A percentile compares a stretch with the other conserved stretches of the same genome.
Evolutionary conservation across 2,113 vertebrate species (phyloP).

Genomic region (Paratilapia polleni): DNA sequence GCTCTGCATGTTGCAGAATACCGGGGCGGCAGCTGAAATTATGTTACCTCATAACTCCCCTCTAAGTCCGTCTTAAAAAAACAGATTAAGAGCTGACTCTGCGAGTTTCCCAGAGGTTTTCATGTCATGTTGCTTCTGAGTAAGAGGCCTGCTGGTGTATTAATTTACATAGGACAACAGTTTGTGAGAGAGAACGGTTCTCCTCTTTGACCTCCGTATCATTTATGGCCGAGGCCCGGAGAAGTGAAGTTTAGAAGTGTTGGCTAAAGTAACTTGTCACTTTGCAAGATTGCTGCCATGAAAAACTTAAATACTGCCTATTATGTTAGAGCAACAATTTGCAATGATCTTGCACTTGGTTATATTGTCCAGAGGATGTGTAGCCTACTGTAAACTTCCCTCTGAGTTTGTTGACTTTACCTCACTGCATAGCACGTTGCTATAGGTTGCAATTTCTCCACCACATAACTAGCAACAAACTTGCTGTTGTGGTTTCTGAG

Average conservation of each 20-base stretch:
- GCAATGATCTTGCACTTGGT: neutral
- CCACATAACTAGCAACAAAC: neutral
- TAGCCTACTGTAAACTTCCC: neutral
- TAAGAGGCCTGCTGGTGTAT: constrained; percentile 61
- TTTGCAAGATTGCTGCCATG: neutral
- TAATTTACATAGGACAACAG: constrained; percentile 60
- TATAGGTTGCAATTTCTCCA: neutral
- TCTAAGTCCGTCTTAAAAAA: constrained; percentile 39
- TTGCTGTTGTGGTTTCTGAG: neutral
- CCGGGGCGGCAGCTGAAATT: constrained; percentile 74
- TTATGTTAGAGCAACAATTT: neutral
- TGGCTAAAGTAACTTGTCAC: neutral
- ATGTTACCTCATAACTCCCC: constrained; percentile 55
- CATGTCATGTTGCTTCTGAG: constrained; percentile 60
- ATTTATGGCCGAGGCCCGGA: neutral
- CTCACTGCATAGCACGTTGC: neutral
- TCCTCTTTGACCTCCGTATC: constrained; percentile 9
- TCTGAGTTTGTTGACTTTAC: neutral
- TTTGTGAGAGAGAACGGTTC: constrained; percentile 21
- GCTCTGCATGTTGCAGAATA: constrained; percentile 47
- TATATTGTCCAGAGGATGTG: neutral
- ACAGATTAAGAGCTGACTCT: constrained; percentile 68
- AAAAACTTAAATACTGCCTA: neutral
- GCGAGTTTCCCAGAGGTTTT: constrained; percentile 56
- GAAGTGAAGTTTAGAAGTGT: neutral